Base-by-base conservation (phyloP, 2,888 invertebrate species). In the Acronicta psi region DNA sequence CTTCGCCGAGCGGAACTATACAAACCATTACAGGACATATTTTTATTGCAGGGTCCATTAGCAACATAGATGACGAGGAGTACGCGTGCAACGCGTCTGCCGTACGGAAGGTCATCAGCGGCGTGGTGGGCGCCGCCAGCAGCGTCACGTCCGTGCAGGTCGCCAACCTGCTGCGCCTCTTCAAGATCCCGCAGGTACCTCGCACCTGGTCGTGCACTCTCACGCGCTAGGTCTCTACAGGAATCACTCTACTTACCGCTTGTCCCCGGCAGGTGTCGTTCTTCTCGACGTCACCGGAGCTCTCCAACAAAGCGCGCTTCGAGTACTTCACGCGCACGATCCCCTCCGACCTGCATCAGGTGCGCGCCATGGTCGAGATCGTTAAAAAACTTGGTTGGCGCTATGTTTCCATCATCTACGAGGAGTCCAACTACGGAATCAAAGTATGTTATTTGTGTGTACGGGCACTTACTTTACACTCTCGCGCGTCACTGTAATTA, bases 71-170 rank as follows among this genome's bases (percentile, higher is more conserved):
- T 80, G 98, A 97, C 64, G 97, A 97, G 8, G 97, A 98, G 87
- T 96, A 96, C 87, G 96, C 96, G 82, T 98, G 98, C 93, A 97
- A 97, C 85, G 97, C 97, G 84, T 96, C 96, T 0, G 86, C 86
- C 10, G 85, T 86, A 54, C 82, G 89, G 45, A 86, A 89, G 65
- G 87, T 98, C 46, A 88, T 89, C 71, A 87, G 88, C 4, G 90
- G 92, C 18, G 92, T 92, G 55, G 91, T 92, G 45, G 92, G 92
- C 36, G 92, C 92, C 16, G 91, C 92, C 3, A 98, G 98, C 65
- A 98, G 98, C 81, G 98, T 99, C 75, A 99, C 99, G 50, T 98
- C 98, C 41, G 98, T 99, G 81, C 99, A 99, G 95, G 99, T 99
- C 63, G 99, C 99, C 66, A 99, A 92, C 76, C 80, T 92, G 63